Evolutionary conservation across 2,888 invertebrate species (phyloP).

Genomic region (Eledona agricola): DNA sequence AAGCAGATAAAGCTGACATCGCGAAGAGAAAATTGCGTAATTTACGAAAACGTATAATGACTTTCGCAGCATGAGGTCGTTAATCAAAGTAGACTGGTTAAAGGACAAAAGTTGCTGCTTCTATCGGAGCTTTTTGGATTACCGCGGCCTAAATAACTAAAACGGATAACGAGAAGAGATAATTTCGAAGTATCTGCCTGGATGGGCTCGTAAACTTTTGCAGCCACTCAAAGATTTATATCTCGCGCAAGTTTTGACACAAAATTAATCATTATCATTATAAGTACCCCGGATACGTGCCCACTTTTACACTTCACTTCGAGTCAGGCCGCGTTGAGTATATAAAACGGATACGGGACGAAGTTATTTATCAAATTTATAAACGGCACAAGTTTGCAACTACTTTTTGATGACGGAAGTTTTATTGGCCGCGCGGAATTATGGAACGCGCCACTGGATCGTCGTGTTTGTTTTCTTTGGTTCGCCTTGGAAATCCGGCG

Average conservation of each 20-base stretch:
- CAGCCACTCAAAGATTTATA: conserved; percentile 49
- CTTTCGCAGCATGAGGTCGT: conserved; percentile 54
- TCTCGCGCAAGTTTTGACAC: conserved; percentile 50
- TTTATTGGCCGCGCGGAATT: conserved; percentile 15
- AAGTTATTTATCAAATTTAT: conserved; percentile 43
- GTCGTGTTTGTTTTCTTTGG: conserved; percentile 35
- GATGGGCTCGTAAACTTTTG: conserved; percentile 36
- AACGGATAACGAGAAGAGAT: conserved; percentile 40
- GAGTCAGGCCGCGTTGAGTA: conserved; percentile 36
- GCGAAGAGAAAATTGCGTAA: conserved; percentile 54
- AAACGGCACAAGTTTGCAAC: conserved; percentile 21
- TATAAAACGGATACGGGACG: conserved; percentile 24
- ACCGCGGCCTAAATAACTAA: conserved; percentile 48
- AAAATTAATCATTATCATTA: conserved; percentile 53
- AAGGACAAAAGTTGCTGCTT: conserved; percentile 50
- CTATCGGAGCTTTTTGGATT: conserved; percentile 49
- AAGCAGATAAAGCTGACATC: conserved; percentile 42
- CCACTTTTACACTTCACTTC: conserved; percentile 50
- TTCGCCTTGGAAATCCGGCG: conserved; percentile 37
- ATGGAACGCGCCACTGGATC: too few relatives aligned
- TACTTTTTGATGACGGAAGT: conserved; percentile 25
- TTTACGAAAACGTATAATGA: conserved; percentile 58
- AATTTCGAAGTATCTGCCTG: conserved; percentile 40
- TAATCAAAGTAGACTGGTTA: conserved; percentile 54
- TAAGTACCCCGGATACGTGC: conserved; percentile 48